Base-by-base conservation (phyloP, 92 coral and sea anemone genomes). In the Bergia sp. region DNA sequence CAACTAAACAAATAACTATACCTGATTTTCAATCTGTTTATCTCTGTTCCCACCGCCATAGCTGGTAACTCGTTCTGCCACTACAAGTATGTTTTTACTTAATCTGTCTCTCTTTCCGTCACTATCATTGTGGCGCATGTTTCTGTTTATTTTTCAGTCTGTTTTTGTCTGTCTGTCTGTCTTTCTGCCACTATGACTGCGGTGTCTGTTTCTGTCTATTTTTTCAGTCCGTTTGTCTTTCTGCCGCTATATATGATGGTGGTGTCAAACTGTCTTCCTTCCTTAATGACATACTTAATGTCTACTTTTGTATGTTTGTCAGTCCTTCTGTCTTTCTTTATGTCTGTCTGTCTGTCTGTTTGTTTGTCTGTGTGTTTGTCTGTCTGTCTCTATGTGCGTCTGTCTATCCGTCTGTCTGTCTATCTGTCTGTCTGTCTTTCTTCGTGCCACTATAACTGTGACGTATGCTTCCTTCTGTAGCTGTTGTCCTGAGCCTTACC, bases 401-500 rank as follows among this genome's bases (percentile, higher is more conserved):
- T 29, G 29, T 29, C 29, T 29, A 29, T 29, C 29, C 29, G 15
- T 65, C 86, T 61, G 21, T 37, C 36, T 13, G 9, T 10, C 47
- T 64, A 20, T 23, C 11, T 53, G 37, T 38, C 36, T n/a, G 13
- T 53, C 50, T 18, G 13, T 40, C 36, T 81, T 21, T 39, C 36
- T 82, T 20, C 57, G 1, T 76, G 37, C 45, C 57, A 43, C 21
- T 42, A 45, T 40, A 13, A 11, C 23, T 38, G 5, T 42, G 37
- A 0, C 53, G 43, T 76, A 4, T 76, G 50, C 42, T 42, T 42
- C 13, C 21, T 18, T 67, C 79, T 85, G 66, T 61, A 95, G 98
- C 84, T 95, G 98, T 88, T 95, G 98, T 57, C 93, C 96, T 15
- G 98, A 93, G 74, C 96, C 98, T 9, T 95, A 95, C 77, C 98